phyloP scores from a whole-genome alignment of 2,888 invertebrate species.

The Diploptera punctata region DNA sequence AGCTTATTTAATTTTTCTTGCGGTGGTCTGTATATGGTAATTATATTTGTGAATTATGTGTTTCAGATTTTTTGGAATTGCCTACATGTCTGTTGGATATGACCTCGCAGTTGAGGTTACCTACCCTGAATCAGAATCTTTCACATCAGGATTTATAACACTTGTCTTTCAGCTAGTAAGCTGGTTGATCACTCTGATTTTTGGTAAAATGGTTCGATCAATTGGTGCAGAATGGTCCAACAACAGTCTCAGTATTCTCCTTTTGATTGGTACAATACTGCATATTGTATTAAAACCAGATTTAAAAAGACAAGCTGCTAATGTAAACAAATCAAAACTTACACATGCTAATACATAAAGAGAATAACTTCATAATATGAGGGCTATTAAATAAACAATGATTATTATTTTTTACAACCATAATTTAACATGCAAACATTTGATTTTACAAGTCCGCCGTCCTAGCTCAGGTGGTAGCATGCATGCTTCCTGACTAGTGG shows the following conservation, averaged over 20 bases:
- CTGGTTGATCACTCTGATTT: slow-evolving; percentile 53
- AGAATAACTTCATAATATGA: too few species aligned
- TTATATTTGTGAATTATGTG: too few species aligned
- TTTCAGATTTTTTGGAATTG: slow-evolving; percentile 68
- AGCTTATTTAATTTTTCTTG: too few species aligned
- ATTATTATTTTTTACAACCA: too few species aligned
- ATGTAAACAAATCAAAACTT: too few species aligned
- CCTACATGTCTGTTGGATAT: slow-evolving; percentile 66
- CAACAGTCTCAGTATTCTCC: slow-evolving; percentile 45
- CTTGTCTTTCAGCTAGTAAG: slow-evolving; percentile 59
- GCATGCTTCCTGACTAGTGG: too few species aligned
- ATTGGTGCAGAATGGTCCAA: slow-evolving; percentile 57
- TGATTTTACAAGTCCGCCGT: too few species aligned
- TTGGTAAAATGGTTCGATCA: slow-evolving; percentile 47
- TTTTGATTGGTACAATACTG: slow-evolving; percentile 55
- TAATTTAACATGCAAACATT: too few species aligned
- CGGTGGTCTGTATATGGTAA: too few species aligned
- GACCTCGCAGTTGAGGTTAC: slow-evolving; percentile 68
- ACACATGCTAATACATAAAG: too few species aligned
- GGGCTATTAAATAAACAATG: too few species aligned
- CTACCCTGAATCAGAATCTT: slow-evolving; percentile 66
- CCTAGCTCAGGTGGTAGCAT: too few species aligned
- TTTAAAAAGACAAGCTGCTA: slow-evolving; percentile 79
- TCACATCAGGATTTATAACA: slow-evolving; percentile 65
- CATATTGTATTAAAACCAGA: slow-evolving; percentile 72